These are phyloP conservation scores for Tinea semifulvella DNA, from an alignment of 2,888 invertebrate species.

Conservation along the genomic window DNA sequence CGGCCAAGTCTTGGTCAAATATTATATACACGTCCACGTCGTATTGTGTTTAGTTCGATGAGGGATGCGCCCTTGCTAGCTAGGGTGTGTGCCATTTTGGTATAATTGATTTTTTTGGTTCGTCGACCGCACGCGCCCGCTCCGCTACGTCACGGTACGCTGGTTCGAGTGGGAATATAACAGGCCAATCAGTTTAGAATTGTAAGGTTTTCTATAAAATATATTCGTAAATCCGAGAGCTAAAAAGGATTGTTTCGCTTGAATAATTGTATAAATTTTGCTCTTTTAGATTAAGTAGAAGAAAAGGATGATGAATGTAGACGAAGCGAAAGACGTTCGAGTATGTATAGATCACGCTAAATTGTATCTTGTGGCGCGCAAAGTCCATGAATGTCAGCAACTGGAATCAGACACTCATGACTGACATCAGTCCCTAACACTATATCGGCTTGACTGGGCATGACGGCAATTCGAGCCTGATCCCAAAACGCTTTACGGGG, in stretches of 20 bases:
- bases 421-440: too few relatives aligned
- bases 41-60: slow-evolving; percentile 13
- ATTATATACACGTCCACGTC: background rate
- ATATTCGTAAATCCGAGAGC: background rate
- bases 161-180: slow-evolving; percentile 12
- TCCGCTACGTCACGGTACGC: slow-evolving; percentile 33
- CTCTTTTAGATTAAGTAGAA: too few relatives aligned
- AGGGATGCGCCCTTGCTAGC: slow-evolving; percentile 11
- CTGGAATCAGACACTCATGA: too few relatives aligned
- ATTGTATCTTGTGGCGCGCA: too few relatives aligned
- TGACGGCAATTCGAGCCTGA: too few relatives aligned
- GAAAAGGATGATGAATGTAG: too few relatives aligned
- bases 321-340: too few relatives aligned
- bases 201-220: slow-evolving; percentile 8
- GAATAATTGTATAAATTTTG: background rate
- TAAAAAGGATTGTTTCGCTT: background rate
- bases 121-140: slow-evolving; percentile 29
- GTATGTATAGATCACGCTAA: too few relatives aligned
- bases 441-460: too few relatives aligned
- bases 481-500: too few relatives aligned
- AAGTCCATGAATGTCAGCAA: too few relatives aligned
- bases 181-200: slow-evolving; percentile 11
- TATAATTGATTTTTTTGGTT: slow-evolving; percentile 60
- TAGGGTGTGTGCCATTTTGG: slow-evolving; percentile 36
- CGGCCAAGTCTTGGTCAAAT: too few relatives aligned